Evolutionary conservation across 2,888 invertebrate species (phyloP), one percentile per base, ranked within the genome.

Genomic region (Ashinkailepas kermadecensis): DNA sequence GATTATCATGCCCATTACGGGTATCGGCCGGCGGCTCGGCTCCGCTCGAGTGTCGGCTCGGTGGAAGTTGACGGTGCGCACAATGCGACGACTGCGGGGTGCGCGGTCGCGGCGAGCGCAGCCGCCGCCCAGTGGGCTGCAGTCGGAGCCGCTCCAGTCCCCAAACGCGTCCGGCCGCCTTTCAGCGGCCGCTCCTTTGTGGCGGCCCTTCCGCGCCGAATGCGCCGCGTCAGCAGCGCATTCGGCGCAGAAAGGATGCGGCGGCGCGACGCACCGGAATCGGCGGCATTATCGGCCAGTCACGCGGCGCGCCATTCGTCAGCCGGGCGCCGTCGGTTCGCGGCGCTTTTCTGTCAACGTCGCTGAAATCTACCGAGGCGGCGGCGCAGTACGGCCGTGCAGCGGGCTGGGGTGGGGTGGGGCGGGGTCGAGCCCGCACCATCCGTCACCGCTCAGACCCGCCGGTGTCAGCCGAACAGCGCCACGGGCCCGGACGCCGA

Each of bases 251-350:
- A 25, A 67, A 67, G 67, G 67, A 10, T 67, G 25, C 67, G 67
- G 67, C 18, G 62, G 62, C 62, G 62, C 18, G 62, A 15, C 62
- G 15, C 67, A 25, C 67, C 67, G 67, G 67, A 67, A 67, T 67
- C 25, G n/a, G 67, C 67, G 67, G 25, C 67, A 67, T 25, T 67
- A n/a, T 67, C 67, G 11, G 67, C 25, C 67, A 67, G 67, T 67
- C 67, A 67, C 25, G 10, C 39, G 39, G 8, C 25, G 67, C 67
- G 25, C 67, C 67, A 67, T 67, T 25, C 12, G 12, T 67, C 67
- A 67, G 25, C 25, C n/a, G 23, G 25, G 2, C 67, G 13, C 12
- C 10, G 25, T 2, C 67, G 67, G 25, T 11, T 25, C 25, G n/a
- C 62, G 15, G 25, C 25, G 7, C 25, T 25, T 67, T 67, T 67